phyloP scores from a whole-genome alignment of 2,888 invertebrate genomes.

The Tethea ocularis region DNA sequence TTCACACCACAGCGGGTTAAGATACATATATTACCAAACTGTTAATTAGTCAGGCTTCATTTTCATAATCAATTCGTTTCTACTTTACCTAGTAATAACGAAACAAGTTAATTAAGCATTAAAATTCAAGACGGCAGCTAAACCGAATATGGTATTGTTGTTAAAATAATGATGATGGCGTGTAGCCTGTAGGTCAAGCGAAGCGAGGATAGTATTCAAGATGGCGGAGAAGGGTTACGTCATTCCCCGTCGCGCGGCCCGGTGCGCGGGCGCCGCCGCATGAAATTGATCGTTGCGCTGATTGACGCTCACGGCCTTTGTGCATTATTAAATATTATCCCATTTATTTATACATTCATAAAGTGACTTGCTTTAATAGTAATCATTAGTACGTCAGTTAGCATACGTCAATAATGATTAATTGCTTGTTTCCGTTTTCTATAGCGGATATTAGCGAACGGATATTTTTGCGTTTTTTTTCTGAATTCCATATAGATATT shows the following conservation, averaged over 20 bases:
- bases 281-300: conserved; percentile 61
- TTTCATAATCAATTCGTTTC: background rate
- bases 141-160: conserved; percentile 2
- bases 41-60: background rate
- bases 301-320: conserved; percentile 66
- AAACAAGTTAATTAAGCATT: background rate
- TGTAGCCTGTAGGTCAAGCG: conserved; percentile 22
- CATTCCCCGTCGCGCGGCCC: conserved; percentile 29
- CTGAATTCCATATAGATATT: background rate
- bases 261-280: conserved; percentile 50
- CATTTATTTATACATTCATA: background rate
- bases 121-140: background rate
- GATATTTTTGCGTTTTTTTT: background rate
- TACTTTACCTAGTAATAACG: background rate
- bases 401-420: conserved; percentile 8
- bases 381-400: background rate
- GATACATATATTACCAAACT: background rate
- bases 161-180: conserved; percentile 16
- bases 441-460: background rate
- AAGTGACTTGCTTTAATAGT: background rate
- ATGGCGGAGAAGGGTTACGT: conserved; percentile 55
- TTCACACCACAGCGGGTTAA: background rate
- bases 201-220: conserved; percentile 40
- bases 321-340: conserved; percentile 36
- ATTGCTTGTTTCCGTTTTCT: background rate